A percentile compares a stretch with the other conserved stretches of the same genome.
phyloP scores from a whole-genome alignment of 1,140 invertebrate species.

The Gryon sp. region DNA sequence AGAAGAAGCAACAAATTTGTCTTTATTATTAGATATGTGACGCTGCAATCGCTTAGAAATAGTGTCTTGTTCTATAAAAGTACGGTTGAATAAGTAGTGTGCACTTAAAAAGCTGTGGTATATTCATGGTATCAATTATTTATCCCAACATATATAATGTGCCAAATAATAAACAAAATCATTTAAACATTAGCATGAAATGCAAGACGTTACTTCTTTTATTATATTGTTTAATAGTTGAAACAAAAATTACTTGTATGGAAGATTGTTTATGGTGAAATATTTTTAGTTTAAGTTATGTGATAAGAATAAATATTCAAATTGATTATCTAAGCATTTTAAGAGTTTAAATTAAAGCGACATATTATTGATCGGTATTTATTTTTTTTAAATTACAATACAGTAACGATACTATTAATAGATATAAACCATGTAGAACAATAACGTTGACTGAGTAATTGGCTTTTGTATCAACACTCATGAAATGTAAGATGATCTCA shows the following conservation, averaged over 20 bases:
- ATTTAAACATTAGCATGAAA: too few species aligned
- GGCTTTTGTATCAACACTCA: constrained; percentile 29
- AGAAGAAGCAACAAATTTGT: constrained; percentile 52
- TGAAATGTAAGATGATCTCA: constrained; percentile 13
- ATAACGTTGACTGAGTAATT: constrained; percentile 31
- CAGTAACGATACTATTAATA: constrained; percentile 18
- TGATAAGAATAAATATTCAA: too few species aligned
- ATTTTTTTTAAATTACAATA: neutral
- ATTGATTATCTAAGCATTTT: neutral
- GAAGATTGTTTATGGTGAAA: too few species aligned
- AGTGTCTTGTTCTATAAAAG: constrained; percentile 58
- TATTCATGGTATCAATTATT: too few species aligned
- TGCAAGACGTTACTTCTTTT: too few species aligned
- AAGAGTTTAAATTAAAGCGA: neutral
- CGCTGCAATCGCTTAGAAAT: constrained; percentile 54
- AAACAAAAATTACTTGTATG: too few species aligned
- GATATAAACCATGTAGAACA: constrained; percentile 22
- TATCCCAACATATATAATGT: too few species aligned
- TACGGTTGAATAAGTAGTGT: constrained; percentile 33
- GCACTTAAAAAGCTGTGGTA: too few species aligned
- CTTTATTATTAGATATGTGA: constrained; percentile 61
- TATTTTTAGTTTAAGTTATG: too few species aligned
- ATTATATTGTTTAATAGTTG: too few species aligned
- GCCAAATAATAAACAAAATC: too few species aligned
- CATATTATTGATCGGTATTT: neutral